phyloP scores from a whole-genome alignment of 92 coral and sea anemone genomes.

The Epizoanthus scotinus region DNA sequence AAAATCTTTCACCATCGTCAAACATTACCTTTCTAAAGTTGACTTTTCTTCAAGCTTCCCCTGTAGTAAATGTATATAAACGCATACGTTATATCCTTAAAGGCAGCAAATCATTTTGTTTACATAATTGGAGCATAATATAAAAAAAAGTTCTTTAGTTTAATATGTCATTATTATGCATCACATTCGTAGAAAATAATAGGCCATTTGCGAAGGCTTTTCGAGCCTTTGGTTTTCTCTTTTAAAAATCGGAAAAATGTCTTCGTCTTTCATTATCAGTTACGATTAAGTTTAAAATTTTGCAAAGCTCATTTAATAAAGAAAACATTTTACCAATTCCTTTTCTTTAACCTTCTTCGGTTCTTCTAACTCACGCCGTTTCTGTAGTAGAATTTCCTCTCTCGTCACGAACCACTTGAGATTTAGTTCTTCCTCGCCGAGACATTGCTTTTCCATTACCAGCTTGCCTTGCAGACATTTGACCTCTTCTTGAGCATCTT shows the following conservation, averaged over 20 bases:
- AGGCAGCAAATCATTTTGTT: too few relatives aligned
- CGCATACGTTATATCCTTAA: too few relatives aligned
- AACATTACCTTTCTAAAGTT: constrained; percentile 11
- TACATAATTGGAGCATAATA: too few relatives aligned
- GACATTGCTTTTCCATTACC: constrained; percentile 75
- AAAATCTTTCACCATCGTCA: too few relatives aligned
- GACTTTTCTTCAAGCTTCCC: constrained; percentile 26
- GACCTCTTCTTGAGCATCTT: constrained; percentile 78
- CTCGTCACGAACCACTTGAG: constrained; percentile 79
- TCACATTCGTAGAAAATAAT: too few relatives aligned
- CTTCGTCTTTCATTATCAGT: too few relatives aligned
- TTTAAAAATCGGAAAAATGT: too few relatives aligned
- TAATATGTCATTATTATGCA: too few relatives aligned
- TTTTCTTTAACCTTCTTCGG: constrained; percentile 34
- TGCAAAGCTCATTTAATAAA: neutral
- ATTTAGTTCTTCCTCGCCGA: constrained; percentile 88
- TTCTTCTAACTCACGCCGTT: constrained; percentile 58
- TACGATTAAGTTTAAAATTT: too few relatives aligned
- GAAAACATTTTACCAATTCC: constrained; percentile 49
- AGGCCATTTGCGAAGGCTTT: too few relatives aligned
- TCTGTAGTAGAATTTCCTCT: constrained; percentile 53
- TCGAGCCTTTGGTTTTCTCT: too few relatives aligned
- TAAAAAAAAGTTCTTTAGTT: too few relatives aligned
- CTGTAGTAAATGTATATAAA: neutral
- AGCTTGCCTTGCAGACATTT: constrained; percentile 79